Base-by-base conservation (phyloP, 2,888 invertebrate genomes). In the Elysia crispata region DNA sequence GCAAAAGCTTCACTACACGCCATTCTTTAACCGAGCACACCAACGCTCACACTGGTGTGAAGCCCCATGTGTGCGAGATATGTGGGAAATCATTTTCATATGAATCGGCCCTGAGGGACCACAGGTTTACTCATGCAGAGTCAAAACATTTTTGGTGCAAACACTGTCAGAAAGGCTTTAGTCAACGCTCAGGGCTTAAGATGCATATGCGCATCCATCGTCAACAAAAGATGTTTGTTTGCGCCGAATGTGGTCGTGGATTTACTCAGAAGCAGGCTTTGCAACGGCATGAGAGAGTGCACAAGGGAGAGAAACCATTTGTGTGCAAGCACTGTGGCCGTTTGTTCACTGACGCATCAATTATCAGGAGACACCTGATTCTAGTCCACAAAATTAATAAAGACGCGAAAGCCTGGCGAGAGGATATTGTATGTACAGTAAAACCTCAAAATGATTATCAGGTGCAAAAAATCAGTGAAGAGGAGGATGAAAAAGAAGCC, bases 231-330 rank as follows among this genome's bases (percentile, higher is more conserved):
- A 89, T 90, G 67, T 91, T 90, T 81, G 83, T 81, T 8, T 92
- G 92, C 81, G 80, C 83, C 6, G 88, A 90, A 67, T 92, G 92
- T 85, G 92, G 91, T 33, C 89, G 92, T 76, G 91, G 90, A 67
- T 92, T 92, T 82, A 92, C 92, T 41, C 92, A 92, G 72, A 91
- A 92, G 49, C 92, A 92, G 81, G 89, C 92, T 31, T 85, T 92
- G 50, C 91, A 92, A 82, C 90, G 92, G 75, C 92, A 92, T 83
- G 89, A 91, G 76, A 87, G 92, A 86, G 90, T 92, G 85, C 92
- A 92, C 84, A 91, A 91, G 30, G 92, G 92, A 69, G 87, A 91
- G 57, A 88, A 92, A 66, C 89, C 89, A 31, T 92, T 92, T 81
- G 88, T 88, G n/a, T 92, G 92, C 82, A 89, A 88, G 54, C 85